Conservation (phyloP, 2,113 vertebrate species). For the Cairina moschata region DNA sequence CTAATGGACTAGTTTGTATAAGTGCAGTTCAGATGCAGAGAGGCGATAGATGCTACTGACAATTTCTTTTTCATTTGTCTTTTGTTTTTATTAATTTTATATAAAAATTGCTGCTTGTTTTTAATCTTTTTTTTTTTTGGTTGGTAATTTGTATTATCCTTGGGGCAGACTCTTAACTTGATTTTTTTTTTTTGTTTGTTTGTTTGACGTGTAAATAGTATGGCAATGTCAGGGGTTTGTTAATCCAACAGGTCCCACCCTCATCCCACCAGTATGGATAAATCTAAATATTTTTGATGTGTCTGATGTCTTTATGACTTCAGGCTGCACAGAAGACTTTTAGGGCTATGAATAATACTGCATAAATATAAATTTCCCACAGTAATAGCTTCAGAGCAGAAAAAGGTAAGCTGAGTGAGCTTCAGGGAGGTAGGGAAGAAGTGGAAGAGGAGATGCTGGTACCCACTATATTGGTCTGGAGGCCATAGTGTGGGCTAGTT, state of each 20-base stretch:
- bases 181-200: slow-evolving; percentile 58
- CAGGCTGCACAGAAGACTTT: slow-evolving; percentile 55
- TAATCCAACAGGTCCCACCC: slow-evolving; percentile 65
- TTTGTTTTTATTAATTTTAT: slow-evolving; percentile 83
- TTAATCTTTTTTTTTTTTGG: slow-evolving; percentile 70
- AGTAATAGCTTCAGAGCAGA: slow-evolving; percentile 25
- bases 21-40: slow-evolving; percentile 86
- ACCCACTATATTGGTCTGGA: slow-evolving; percentile 39
- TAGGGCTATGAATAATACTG: slow-evolving; percentile 30
- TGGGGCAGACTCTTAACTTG: slow-evolving; percentile 80
- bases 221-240: slow-evolving; percentile 70
- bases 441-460: slow-evolving; percentile 28
- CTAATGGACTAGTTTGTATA: slow-evolving; percentile 89
- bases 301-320: slow-evolving; percentile 41
- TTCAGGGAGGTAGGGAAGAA: slow-evolving; percentile 56
- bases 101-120: slow-evolving; percentile 86
- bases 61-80: slow-evolving; percentile 83
- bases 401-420: slow-evolving; percentile 24
- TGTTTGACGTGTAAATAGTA: slow-evolving; percentile 75
- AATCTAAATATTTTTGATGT: slow-evolving; percentile 38
- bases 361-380: not conserved
- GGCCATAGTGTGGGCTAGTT: slow-evolving; percentile 21
- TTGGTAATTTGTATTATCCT: slow-evolving; percentile 80
- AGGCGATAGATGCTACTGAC: slow-evolving; percentile 91
- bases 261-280: slow-evolving; percentile 42